These are phyloP conservation scores for Chanos chanos DNA, from an alignment of 2,797 vertebrate genomes.

Conservation along the genomic window DNA sequence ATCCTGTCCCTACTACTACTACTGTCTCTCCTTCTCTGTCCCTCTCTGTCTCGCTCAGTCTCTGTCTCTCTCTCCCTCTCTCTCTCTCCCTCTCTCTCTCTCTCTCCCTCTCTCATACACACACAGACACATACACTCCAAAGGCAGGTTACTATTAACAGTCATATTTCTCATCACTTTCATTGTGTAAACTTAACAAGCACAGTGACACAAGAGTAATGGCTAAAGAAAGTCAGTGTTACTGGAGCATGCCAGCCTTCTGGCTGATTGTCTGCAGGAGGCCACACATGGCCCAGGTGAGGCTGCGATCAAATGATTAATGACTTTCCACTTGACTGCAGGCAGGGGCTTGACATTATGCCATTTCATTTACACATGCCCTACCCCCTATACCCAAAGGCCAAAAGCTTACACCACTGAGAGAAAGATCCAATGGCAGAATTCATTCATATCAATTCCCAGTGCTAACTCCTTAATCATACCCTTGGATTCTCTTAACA, in stretches of 20 bases:
- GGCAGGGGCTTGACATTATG: conserved; percentile 4
- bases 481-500: no score
- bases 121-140: conserved; percentile 53
- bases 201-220: neutral
- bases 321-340: conserved; percentile 33
- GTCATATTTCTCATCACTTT: neutral
- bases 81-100: neutral
- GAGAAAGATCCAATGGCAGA: neutral
- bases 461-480: neutral
- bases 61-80: neutral
- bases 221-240: conserved; percentile 7
- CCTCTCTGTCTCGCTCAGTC: neutral
- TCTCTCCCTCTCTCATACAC: neutral
- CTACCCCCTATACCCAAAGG: conserved; percentile 23
- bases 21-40: neutral
- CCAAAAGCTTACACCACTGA: neutral
- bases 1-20: neutral
- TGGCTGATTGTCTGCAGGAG: conserved; percentile 21
- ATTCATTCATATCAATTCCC: conserved; percentile 24
- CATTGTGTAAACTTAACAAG: neutral
- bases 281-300: conserved; percentile 37
- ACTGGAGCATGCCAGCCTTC: conserved; percentile 36
- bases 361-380: conserved; percentile 6
- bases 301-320: conserved; percentile 40
- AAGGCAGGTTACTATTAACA: conserved; percentile 23